Evolutionary conservation across 2,797 vertebrate genomes (phyloP), one percentile per base, ranked within the genome.

Genomic region (Champsocephalus gunnari): DNA sequence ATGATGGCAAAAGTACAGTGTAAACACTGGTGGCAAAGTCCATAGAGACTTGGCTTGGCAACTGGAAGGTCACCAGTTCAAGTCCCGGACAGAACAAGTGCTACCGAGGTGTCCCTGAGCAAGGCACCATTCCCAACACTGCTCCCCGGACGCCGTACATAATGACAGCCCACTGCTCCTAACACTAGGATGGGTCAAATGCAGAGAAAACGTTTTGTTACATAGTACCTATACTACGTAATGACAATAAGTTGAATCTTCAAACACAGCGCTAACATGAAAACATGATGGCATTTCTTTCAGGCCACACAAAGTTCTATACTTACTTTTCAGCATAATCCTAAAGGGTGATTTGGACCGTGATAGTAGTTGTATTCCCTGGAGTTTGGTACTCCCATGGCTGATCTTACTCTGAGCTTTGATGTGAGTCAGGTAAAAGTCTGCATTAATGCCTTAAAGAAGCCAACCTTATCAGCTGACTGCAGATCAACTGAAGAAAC

Each of bases 361-460:
- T 93, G 90, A 71, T 92, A 85, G 79, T 92, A 92, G 77, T 61
- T 88, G 84, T 88, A 92, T 85, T 94, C 92, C 81, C 94, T 93
- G 38, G 95, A 95, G 88, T 93, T 94, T 51, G 93, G 88, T 48
- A 95, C 94, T 87, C 94, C 94, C 95, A 95, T 95, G 12, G 67
- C 43, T 82, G 74, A 21, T 79, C 28, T 73, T 49, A 78, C 10
- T 55, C 77, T 50, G 21, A 57, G 17, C 10, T 53, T 67, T 65
- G 76, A 60, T 73, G 61, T 24, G 9, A 82, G 17, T 78, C 68
- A 78, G 70, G 87, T 75, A 76, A 85, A 75, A 77, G 53, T 80
- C 71, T 1, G 17, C 77, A 76, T 78, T 14, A 71, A 79, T 24
- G 57, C 80, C 61, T 56, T 38, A 44, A 62, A 73, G 51, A 68